A percentile compares a stretch with the other conserved stretches of the same genome.
Evolutionary conservation across 2,888 invertebrate genomes (phyloP).

Genomic region (Odontothrips loti): DNA sequence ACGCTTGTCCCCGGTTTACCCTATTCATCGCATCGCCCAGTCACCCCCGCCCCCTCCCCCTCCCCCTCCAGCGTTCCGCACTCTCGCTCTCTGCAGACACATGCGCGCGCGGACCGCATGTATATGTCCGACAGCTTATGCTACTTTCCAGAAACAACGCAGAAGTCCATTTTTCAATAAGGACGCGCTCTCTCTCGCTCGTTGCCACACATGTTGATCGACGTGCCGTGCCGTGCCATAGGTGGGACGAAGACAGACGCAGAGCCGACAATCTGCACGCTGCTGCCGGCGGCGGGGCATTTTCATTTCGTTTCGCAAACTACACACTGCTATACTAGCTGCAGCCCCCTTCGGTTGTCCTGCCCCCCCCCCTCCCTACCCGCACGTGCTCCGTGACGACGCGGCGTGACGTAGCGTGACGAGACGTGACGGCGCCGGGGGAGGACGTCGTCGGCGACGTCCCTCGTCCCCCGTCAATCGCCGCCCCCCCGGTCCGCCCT

Average conservation of each 20-base stretch:
- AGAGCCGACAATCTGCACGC: no score
- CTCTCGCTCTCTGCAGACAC: background rate
- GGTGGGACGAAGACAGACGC: no score
- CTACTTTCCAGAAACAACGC: background rate
- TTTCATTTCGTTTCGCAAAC: background rate
- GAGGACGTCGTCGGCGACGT: background rate
- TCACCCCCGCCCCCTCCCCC: background rate
- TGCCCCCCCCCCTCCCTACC: background rate
- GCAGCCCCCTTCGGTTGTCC: constrained; percentile 27
- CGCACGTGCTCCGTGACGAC: constrained; percentile 16
- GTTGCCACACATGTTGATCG: background rate
- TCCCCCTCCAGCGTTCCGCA: background rate
- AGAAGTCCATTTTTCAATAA: background rate
- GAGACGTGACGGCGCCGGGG: constrained; percentile 32
- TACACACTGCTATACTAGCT: background rate
- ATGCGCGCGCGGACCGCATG: no score
- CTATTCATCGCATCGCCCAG: background rate
- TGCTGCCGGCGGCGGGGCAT: no score
- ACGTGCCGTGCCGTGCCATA: background rate
- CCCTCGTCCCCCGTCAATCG: background rate
- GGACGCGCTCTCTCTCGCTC: constrained; percentile 18
- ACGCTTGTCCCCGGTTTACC: no score
- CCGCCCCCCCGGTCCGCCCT: background rate
- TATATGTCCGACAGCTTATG: constrained; percentile 16
- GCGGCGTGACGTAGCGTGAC: constrained; percentile 26